Evolutionary conservation across 2,888 invertebrate species (phyloP), one percentile per base, ranked within the genome.

Genomic region (Pomacea canaliculata): DNA sequence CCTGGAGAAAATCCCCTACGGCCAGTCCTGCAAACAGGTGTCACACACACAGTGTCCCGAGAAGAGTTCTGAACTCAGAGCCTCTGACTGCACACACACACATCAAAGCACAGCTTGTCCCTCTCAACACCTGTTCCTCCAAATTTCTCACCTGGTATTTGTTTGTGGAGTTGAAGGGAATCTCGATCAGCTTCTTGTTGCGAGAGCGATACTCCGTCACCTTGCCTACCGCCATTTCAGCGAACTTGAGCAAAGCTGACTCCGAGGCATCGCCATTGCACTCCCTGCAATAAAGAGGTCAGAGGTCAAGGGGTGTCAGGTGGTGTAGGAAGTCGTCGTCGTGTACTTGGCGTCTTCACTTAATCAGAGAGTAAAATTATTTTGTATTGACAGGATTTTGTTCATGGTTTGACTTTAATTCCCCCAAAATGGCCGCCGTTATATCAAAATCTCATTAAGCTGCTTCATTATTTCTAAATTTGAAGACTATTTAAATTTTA

Each of bases 141-240:
- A 16, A 10, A 56, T 56, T 56, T 16, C 62, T 78, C 78, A 88
- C 89, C 86, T 92, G 92, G 84, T 91, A 92, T 84, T 92, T 92
- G 85, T 92, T 92, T 67, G 91, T 90, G 0, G 92, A 92, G 87
- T 92, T 92, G 88, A 92, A 92, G 23, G 92, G 92, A 81, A 92
- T 90, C 84, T 92, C 92, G 76, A 87, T 87, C 60, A 92, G 82
- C 81, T 91, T 91, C 76, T 85, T 85, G 85, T 91, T 89, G 46
- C 82, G 81, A 68, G 82, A 78, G 71, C 91, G 80, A 84, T 84
- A 90, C 77, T 87, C 83, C 7, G 82, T 81, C 8, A 90, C 90
- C 60, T 86, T 82, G 9, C 90, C 90, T 67, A 90, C 86, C 37
- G 88, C 88, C 77, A 91, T 81, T 78, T 91, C 91, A 12, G 89